phyloP scores from a whole-genome alignment of 2,888 invertebrate species.

The Hirtodrosophila trivittata region DNA sequence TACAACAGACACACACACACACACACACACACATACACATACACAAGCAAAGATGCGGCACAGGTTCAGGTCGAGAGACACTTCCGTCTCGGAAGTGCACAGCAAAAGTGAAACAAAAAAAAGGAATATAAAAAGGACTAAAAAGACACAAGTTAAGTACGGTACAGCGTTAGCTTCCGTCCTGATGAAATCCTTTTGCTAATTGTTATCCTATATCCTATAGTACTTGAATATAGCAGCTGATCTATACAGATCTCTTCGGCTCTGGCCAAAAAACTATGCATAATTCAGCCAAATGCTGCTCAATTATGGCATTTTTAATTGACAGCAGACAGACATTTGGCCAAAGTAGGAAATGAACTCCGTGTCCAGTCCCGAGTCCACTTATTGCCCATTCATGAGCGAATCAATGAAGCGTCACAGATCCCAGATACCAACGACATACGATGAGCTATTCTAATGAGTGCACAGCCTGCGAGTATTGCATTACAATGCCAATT shows the following conservation, averaged over 20 bases:
- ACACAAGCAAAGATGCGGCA: neutral
- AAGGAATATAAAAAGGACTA: conserved; percentile 14
- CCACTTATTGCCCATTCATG: conserved; percentile 51
- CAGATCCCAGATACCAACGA: conserved; percentile 33
- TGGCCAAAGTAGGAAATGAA: conserved; percentile 16
- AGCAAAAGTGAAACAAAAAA: conserved; percentile 13
- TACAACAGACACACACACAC: conserved; percentile 1
- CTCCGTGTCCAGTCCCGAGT: neutral
- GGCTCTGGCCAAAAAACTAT: conserved; percentile 15
- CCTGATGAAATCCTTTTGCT: conserved; percentile 70
- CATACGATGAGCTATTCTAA: conserved; percentile 3
- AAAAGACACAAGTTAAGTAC: conserved; percentile 76
- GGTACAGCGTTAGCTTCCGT: conserved; percentile 66
- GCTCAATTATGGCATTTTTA: conserved; percentile 75
- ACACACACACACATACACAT: conserved; percentile 6
- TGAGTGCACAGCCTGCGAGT: conserved; percentile 28
- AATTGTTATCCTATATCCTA: conserved; percentile 74
- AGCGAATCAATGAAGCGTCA: conserved; percentile 35
- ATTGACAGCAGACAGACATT: conserved; percentile 51
- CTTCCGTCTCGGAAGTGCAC: conserved; percentile 71
- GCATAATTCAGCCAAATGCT: conserved; percentile 58
- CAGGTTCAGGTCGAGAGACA: conserved; percentile 38
- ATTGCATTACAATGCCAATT: conserved; percentile 71
- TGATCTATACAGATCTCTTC: neutral
- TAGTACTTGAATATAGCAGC: conserved; percentile 21